Base-by-base conservation (phyloP, 2,113 vertebrate genomes). In the Mormyrus iriodes region DNA sequence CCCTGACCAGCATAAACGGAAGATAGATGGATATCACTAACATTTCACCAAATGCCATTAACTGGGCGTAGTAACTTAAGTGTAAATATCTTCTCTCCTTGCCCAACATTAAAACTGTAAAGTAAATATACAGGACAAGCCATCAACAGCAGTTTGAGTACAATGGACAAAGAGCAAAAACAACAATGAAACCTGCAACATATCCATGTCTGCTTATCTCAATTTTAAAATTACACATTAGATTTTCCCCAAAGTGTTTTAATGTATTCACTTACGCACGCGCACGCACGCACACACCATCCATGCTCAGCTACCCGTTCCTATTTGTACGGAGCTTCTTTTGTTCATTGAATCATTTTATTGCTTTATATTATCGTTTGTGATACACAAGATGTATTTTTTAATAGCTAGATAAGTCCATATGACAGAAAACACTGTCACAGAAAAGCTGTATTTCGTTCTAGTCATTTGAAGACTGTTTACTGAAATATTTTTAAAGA, bases 21-120 rank as follows among this genome's bases (percentile, higher is more conserved):
- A 69, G n/a, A 69, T 69, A n/a, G 58, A 3, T 39, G 35, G 73
- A 52, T 90, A 94, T 90, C 92, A 92, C 90, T 94, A 91, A 92
- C 91, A 90, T 89, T 91, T 91, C 91, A 91, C 91, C 90, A 89
- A 90, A 91, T 90, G 90, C 90, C 88, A 90, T 82, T 90, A 2
- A 91, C 87, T 92, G 90, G 35, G 52, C 3, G 31, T 24, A 46
- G 5, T 53, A 86, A 58, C 76, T 69, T 2, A 69, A 88, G 42
- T 88, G 42, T 39, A 65, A 88, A 35, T 24, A 46, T 58, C 39
- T 27, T 12, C 21, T 69, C 87, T 69, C 21, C 48, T 24, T 27
- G 88, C 48, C 61, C 48, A 44, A n/a, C 19, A 24, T 1, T n/a
- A 65, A 65, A 65, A 55, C 17, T 61, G 55, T n/a, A n/a, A 24